Conservation (phyloP, 2,113 vertebrate species). For the Microtus oregoni region DNA sequence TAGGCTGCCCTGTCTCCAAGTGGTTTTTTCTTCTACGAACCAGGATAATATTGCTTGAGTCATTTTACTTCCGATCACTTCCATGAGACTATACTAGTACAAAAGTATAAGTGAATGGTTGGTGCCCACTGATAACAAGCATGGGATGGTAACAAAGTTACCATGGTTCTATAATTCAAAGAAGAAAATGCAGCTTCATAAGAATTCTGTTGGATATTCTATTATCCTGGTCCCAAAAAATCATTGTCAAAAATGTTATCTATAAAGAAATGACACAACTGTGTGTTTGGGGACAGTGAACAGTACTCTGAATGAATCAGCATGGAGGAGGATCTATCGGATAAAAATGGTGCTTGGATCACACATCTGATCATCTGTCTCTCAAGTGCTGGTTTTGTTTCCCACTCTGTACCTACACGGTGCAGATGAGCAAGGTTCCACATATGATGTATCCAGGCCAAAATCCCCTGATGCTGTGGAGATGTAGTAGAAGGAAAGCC, state of each 20-base stretch:
- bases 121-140: background rate
- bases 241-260: background rate
- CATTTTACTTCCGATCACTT: background rate
- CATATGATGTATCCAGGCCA: rapidly evolving
- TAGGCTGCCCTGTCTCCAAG: rapidly evolving
- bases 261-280: background rate
- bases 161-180: background rate
- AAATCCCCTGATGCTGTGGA: background rate
- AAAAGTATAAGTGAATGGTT: slow-evolving; percentile 16
- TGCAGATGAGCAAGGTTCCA: too few relatives aligned
- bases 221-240: background rate
- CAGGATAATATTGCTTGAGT: background rate
- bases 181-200: background rate
- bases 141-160: background rate
- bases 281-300: background rate
- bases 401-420: background rate
- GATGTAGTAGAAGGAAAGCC: background rate
- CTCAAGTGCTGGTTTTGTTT: rapidly evolving
- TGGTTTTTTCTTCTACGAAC: background rate
- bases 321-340: rapidly evolving
- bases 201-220: background rate
- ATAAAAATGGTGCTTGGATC: background rate
- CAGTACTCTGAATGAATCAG: background rate
- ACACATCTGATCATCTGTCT: rapidly evolving
- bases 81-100: background rate